These are phyloP conservation scores for Loriculus beryllinus DNA, from an alignment of 2,797 vertebrate species.

Conservation along the genomic window DNA sequence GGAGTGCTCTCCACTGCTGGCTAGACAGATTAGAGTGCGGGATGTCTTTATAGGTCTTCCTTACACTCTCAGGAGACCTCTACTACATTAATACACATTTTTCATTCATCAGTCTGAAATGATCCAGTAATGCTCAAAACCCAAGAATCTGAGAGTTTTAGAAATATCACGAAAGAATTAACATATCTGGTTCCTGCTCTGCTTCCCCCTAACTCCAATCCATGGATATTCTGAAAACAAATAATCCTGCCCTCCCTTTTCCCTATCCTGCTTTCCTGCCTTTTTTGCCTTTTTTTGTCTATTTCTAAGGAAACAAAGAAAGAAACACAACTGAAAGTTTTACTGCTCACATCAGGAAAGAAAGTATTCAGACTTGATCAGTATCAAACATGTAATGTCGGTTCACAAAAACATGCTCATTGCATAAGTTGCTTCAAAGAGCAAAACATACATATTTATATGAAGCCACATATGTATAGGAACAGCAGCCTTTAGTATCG, in stretches of 20 bases:
- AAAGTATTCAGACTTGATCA: background rate
- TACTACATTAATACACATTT: background rate
- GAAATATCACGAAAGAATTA: background rate
- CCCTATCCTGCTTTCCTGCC: background rate
- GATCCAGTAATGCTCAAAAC: background rate
- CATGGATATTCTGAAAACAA: background rate
- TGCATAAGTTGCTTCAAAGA: background rate
- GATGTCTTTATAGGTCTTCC: conserved; percentile 1
- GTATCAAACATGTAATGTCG: background rate
- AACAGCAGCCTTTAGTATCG: background rate
- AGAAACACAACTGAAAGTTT: background rate
- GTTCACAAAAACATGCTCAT: background rate
- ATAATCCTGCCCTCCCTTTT: background rate
- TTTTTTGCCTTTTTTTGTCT: background rate
- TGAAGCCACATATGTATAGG: background rate
- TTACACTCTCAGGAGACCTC: background rate
- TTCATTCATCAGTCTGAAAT: background rate
- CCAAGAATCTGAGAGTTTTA: background rate
- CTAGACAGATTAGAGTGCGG: background rate
- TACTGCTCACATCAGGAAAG: background rate
- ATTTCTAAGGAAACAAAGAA: background rate
- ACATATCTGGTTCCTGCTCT: background rate
- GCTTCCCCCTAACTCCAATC: background rate
- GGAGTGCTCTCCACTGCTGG: background rate
- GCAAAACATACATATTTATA: background rate